Base-by-base conservation (phyloP, 2,113 vertebrate species). In the Eudorcas thomsonii region DNA sequence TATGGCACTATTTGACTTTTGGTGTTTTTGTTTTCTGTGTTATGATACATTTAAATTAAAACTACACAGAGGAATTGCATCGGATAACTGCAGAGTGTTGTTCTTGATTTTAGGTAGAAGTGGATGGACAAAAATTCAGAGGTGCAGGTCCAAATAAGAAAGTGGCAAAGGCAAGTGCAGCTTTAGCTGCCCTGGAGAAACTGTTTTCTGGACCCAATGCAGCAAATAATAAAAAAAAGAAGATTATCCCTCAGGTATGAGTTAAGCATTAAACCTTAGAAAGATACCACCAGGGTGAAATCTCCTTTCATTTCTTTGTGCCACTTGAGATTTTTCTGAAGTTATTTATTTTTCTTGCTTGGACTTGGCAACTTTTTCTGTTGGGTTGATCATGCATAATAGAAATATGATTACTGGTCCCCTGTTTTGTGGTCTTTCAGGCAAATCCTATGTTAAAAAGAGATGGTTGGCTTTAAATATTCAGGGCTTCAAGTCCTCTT, bases 81-180 rank as follows among this genome's bases (percentile, higher is more conserved):
- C 88, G 59, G n/a, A 19, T 98, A 96, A 98, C 80, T 93, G 48
- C 39, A 50, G 78, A 92, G 26, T 96, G 14, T 30, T 94, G 16
- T 96, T 98, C 96, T 98, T 33, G 78, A 96, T 99, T 99, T 95
- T 98, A 99, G 99, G 99, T 99, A 99, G 99, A 99, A 98, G 99
- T 99, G n/a, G 99, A 99, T 74, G 99, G 99, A 92, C 99, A 99
- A 99, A 99, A 99, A 98, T 99, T 99, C 98, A 99, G 99, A 95
- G 99, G 99, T 48, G 99, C 99, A 85, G 99, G 99, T 97, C 99
- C 99, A 98, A 99, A 99, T 98, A 99, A 99, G 99, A 99, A 99
- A 97, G 99, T 99, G 98, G 99, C 99, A 96, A 99, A 99, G 99
- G 99, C 99, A 97, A 99, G 99, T n/a, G 99, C 99, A 85, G 99